These are phyloP conservation scores for Chymomyza procnemis DNA, from an alignment of 2,888 invertebrate genomes.

Conservation along the genomic window DNA sequence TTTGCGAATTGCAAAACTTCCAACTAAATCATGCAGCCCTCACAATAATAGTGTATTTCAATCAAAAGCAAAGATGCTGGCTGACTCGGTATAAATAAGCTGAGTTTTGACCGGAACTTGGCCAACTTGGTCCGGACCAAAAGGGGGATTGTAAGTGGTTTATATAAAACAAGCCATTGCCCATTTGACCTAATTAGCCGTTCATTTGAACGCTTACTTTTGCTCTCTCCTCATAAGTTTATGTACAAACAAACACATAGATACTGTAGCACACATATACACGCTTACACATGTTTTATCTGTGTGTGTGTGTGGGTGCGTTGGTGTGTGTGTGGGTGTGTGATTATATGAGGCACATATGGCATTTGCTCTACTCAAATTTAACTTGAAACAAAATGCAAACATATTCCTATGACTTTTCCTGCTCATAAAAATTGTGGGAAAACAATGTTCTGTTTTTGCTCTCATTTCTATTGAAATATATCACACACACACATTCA, in stretches of 20 bases:
- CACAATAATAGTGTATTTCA: slow-evolving; percentile 14
- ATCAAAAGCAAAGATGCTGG: slow-evolving; percentile 1
- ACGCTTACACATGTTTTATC: neutral
- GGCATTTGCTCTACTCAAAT: slow-evolving; percentile 12
- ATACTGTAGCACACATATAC: neutral
- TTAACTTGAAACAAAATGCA: slow-evolving; percentile 46
- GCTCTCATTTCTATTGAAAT: neutral
- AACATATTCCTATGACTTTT: slow-evolving; percentile 46
- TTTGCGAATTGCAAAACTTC: neutral
- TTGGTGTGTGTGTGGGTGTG: neutral
- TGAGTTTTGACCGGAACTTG: neutral
- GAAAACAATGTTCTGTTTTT: neutral
- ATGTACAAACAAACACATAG: no score
- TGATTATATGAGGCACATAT: neutral
- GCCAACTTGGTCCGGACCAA: neutral
- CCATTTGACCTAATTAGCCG: slow-evolving; percentile 63
- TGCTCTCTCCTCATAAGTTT: neutral
- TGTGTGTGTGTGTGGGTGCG: no score
- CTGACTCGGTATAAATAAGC: neutral
- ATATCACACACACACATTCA: neutral
- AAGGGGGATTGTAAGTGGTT: slow-evolving; percentile 41
- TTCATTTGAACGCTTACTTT: slow-evolving; percentile 39
- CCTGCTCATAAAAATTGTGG: slow-evolving; percentile 44
- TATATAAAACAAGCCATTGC: slow-evolving; percentile 41
- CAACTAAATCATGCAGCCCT: neutral